Conservation (phyloP, 2,797 vertebrate species). For the Pipistrellus pipistrellus region DNA sequence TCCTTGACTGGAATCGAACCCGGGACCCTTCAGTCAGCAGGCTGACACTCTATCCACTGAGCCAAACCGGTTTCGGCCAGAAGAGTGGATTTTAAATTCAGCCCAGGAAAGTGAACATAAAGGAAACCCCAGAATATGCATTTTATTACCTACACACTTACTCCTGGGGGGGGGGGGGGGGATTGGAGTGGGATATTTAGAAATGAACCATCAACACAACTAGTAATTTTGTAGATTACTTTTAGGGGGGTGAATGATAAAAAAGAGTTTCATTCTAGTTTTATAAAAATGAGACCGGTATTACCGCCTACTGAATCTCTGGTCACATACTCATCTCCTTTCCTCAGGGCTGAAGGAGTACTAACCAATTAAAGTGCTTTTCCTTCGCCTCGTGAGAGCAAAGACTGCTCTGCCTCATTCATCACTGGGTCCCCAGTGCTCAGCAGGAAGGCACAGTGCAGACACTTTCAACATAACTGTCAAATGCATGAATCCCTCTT, state of each 20-base stretch:
- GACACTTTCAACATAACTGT: not conserved
- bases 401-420: not conserved
- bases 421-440: not conserved
- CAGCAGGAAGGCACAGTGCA: not conserved
- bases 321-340: not conserved
- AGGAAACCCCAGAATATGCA: not conserved
- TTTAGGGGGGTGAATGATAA: not conserved
- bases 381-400: not conserved
- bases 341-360: not conserved
- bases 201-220: not conserved
- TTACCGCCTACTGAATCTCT: not conserved
- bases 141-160: conserved; percentile 14
- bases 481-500: not conserved
- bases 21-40: too few species aligned
- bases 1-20: too few species aligned
- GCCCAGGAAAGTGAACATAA: not conserved
- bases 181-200: not conserved
- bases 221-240: not conserved
- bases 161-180: too few species aligned
- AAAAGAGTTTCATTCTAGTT: conserved; percentile 31
- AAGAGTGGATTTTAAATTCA: not conserved
- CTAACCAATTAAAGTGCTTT: not conserved
- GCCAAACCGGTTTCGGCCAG: too few species aligned
- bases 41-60: too few species aligned
- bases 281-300: not conserved